Conservation (phyloP, 37 sponge, comb jelly and placozoan species). For the Crambe crambe region DNA sequence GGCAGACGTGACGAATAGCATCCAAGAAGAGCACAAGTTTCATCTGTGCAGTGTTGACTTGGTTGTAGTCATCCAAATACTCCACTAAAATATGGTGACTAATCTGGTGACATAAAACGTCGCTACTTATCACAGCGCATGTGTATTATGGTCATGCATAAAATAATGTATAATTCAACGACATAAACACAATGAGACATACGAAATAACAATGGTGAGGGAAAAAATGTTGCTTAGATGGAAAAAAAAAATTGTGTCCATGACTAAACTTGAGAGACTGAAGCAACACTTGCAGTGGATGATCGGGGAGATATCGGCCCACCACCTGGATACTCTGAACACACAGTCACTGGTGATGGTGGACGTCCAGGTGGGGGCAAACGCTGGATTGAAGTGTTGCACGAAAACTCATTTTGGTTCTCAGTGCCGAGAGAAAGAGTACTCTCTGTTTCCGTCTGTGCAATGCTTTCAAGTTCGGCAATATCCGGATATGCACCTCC, state of each 20-base stretch:
- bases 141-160: too few species aligned
- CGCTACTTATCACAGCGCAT: too few species aligned
- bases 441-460: slow-evolving; percentile 24
- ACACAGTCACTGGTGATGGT: slow-evolving; percentile 19
- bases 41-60: slow-evolving; percentile 92
- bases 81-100: slow-evolving; percentile 30
- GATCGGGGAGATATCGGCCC: slow-evolving; percentile 3
- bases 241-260: too few species aligned
- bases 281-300: too few species aligned
- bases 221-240: too few species aligned
- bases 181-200: too few species aligned
- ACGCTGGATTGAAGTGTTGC: background rate
- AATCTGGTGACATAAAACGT: too few species aligned
- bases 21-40: slow-evolving; percentile 94
- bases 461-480: background rate
- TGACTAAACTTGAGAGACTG: too few species aligned
- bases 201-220: too few species aligned
- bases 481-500: background rate
- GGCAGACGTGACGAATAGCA: slow-evolving; percentile 86
- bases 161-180: too few species aligned
- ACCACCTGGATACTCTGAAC: background rate
- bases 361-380: slow-evolving; percentile 35
- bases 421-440: slow-evolving; percentile 23
- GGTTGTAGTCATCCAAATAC: slow-evolving; percentile 93
- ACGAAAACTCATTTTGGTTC: slow-evolving; percentile 10